Evolutionary conservation across 2,113 vertebrate genomes (phyloP).

Genomic region (Sapayoa aenigma): DNA sequence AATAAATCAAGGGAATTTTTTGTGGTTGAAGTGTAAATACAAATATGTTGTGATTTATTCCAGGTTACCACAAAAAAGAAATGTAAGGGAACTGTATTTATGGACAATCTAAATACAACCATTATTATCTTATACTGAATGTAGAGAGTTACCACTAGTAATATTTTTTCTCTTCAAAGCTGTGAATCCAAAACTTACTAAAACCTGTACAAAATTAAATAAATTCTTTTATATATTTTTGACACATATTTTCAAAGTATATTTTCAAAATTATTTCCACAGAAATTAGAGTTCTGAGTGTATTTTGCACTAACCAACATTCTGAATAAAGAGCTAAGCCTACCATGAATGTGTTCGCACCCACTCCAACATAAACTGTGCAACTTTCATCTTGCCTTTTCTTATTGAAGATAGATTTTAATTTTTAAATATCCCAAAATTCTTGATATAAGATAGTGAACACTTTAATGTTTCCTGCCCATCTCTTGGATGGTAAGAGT

Average conservation of each 20-base stretch:
- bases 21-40: neutral
- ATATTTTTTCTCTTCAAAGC: neutral
- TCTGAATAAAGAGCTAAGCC: neutral
- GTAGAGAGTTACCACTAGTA: neutral
- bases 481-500: neutral
- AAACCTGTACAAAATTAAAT: neutral
- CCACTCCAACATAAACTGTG: fast-evolving
- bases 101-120: neutral
- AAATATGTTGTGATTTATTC: neutral
- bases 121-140: neutral
- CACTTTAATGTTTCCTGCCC: neutral
- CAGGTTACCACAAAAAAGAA: neutral
- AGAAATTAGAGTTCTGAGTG: neutral
- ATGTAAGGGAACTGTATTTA: neutral
- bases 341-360: neutral
- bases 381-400: neutral
- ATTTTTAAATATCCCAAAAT: neutral
- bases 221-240: neutral
- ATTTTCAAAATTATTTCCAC: neutral
- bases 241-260: neutral
- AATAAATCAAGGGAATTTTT: neutral
- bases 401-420: neutral
- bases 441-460: neutral
- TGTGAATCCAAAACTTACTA: neutral
- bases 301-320: neutral